These are phyloP conservation scores for Perizoma affinitatum DNA, from an alignment of 2,888 invertebrate genomes.

Conservation along the genomic window DNA sequence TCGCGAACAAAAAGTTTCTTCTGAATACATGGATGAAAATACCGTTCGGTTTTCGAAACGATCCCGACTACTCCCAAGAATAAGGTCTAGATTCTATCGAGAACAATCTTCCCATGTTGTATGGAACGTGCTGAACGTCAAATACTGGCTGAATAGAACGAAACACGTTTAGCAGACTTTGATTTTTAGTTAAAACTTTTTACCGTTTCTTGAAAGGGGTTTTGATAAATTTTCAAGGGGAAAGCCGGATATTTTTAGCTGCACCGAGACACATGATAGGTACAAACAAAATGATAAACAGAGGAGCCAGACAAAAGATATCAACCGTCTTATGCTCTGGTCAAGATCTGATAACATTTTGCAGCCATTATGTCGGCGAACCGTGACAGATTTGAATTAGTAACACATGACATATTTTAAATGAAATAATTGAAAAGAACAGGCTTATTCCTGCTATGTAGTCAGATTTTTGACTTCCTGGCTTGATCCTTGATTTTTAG, in stretches of 20 bases:
- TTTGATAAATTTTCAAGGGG: conserved; percentile 35
- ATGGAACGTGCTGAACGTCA: conserved; percentile 58
- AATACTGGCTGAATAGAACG: conserved; percentile 61
- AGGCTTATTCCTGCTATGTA: not conserved
- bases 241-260: conserved; percentile 28
- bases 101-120: conserved; percentile 50
- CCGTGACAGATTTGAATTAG: conserved; percentile 19
- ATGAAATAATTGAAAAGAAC: conserved; percentile 9
- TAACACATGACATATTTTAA: conserved; percentile 12
- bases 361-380: conserved; percentile 5
- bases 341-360: conserved; percentile 37
- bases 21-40: conserved; percentile 39
- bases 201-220: conserved; percentile 37
- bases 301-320: conserved; percentile 33
- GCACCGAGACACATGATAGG: conserved; percentile 25
- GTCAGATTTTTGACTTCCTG: conserved; percentile 1
- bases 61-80: conserved; percentile 54
- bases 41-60: conserved; percentile 45
- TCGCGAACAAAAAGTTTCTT: conserved; percentile 55
- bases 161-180: conserved; percentile 66
- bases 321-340: conserved; percentile 39
- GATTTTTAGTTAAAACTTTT: conserved; percentile 56
- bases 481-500: no score
- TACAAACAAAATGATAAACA: conserved; percentile 35
- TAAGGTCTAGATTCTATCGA: conserved; percentile 68